Base-by-base conservation (phyloP, 2,888 invertebrate species). In the Apamea anceps region DNA sequence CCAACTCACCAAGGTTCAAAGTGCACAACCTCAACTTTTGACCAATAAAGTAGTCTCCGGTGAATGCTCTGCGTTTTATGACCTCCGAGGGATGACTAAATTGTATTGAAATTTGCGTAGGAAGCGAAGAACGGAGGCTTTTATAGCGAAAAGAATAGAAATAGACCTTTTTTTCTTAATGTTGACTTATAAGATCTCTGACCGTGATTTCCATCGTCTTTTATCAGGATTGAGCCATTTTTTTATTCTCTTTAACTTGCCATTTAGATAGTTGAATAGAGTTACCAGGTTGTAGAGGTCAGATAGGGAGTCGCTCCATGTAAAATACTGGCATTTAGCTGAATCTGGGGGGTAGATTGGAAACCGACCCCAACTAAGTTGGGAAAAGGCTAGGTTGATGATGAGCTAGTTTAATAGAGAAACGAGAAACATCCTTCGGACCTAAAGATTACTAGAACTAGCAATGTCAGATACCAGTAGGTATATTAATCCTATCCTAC, bases 41-140 rank as follows among this genome's bases (percentile, higher is more conserved):
- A 78, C 65, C 78, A 66, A 78, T 71, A 74, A 77, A 82, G 42
- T 79, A 21, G 79, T 63, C 75, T 83, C 79, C 28, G 28, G 63
- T 63, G 72, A 84, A 65, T 72, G 32, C 32, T 75, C 60, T 60
- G 37, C 25, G 51, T 37, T 83, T 72, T 75, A 84, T 42, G 63
- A 72, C 63, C 63, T 65, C 45, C 60, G 4, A 62, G 79, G 42
- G 72, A 68, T 51, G 28, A 63, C 67, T 79, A 42, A 79, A 79
- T 68, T 75, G n/a, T 79, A 83, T 72, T 75, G 68, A 66, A 83
- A 79, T 74, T 71, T 79, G 73, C 66, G 70, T n/a, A 48, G 79
- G 54, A 81, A 66, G 72, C 32, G 62, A 37, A 67, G 37, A 48
- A 13, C 21, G 7, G 48, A 68, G 45, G 28, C 45, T 76, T 81